Conservation (phyloP, 2,113 vertebrate species). For the Meriones unguiculatus region DNA sequence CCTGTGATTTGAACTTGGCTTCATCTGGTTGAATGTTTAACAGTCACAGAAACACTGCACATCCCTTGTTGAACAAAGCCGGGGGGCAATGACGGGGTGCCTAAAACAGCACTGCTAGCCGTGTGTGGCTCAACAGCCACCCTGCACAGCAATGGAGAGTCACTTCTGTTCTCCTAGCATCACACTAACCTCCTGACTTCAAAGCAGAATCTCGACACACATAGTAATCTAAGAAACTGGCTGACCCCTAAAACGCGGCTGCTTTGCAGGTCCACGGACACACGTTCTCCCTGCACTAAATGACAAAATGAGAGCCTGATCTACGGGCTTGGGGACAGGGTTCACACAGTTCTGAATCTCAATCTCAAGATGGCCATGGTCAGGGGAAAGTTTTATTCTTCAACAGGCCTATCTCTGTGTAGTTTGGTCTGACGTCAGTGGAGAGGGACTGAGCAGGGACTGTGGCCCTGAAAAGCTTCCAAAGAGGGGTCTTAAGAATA, state of each 20-base stretch:
- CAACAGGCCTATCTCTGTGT: background rate
- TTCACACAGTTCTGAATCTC: conserved; percentile 20
- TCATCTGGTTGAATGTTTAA: conserved; percentile 52
- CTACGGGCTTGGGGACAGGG: background rate
- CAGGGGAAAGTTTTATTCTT: conserved; percentile 23
- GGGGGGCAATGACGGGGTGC: background rate
- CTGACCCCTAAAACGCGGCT: conserved; percentile 46
- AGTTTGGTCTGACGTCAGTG: conserved; percentile 69
- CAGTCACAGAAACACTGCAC: background rate
- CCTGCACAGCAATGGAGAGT: conserved; percentile 17
- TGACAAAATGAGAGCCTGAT: background rate
- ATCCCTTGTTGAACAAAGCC: conserved; percentile 3
- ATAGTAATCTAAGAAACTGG: conserved; percentile 62
- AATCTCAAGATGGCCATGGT: background rate
- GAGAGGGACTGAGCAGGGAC: conserved; percentile 1
- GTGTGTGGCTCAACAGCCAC: conserved; percentile 24
- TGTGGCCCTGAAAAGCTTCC: conserved; percentile 45
- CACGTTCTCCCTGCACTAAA: background rate
- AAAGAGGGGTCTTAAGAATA: conserved; percentile 78
- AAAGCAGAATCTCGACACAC: conserved; percentile 63
- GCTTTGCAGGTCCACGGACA: background rate
- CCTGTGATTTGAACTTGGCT: conserved; percentile 25
- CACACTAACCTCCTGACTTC: conserved; percentile 44
- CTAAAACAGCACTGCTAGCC: conserved; percentile 63
- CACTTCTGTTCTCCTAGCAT: conserved; percentile 41